Base-by-base conservation (phyloP, 2,113 vertebrate species). In the Podilymbus podiceps region DNA sequence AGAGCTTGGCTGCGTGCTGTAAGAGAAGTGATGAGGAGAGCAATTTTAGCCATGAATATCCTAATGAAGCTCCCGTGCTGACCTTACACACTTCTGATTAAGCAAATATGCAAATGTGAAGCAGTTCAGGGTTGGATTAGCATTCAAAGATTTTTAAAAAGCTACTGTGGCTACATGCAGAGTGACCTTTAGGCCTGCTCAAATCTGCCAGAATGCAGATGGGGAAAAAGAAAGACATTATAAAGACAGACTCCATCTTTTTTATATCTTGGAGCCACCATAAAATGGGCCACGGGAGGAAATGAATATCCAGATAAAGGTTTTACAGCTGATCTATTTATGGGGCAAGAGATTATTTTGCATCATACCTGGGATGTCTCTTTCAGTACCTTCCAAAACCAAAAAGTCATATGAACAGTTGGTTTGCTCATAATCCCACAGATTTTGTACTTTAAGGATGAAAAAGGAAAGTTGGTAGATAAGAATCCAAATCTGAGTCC, bases 81-180 rank as follows among this genome's bases (percentile, higher is more conserved):
- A 97, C 96, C 96, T 97, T 95, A 95, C 67, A 88, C 77, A 91
- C 67, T 91, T 95, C 96, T 95, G 95, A 97, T 97, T 94, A 97
- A 96, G 97, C 94, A 96, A 97, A 96, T 96, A 97, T 96, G 97
- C 95, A 97, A 96, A 97, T 97, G n/a, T 25, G 74, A 92, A 93
- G 77, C 81, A 91, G 86, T 92, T 94, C 11, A 4, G 84, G 88
- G 88, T 84, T 84, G 84, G 85, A 97, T 96, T 95, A 95, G 80
- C 89, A 96, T 95, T 93, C 95, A 96, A 93, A 96, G 88, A 86
- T 87, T 89, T 96, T 92, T 71, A 75, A 95, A 97, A 95, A 97
- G 81, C 91, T 69, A 63, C 94, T 50, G 66, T 94, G 91, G 84
- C 74, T 94, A 91, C 74, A 92, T 80, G 88, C 69, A 76, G 88